These are phyloP conservation scores for Notospermus geniculatus DNA, from an alignment of 1,140 invertebrate species.

Conservation along the genomic window DNA sequence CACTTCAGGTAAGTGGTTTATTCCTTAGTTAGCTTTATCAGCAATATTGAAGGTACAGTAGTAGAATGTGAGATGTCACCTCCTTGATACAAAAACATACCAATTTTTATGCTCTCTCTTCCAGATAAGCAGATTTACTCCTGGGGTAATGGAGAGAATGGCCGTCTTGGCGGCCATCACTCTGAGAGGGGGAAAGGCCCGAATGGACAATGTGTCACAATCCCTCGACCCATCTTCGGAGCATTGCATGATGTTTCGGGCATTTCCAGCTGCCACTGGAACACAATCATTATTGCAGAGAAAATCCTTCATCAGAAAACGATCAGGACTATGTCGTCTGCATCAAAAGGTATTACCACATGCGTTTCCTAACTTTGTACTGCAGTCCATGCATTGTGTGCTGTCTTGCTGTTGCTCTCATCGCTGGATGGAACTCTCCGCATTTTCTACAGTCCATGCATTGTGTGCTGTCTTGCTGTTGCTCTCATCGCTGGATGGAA, in stretches of 20 bases:
- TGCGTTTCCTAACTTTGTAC: neutral
- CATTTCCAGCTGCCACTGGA: constrained; percentile 44
- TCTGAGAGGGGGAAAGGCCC: constrained; percentile 36
- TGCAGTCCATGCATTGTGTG: neutral
- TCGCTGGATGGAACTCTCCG: neutral
- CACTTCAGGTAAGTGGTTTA: constrained; percentile 53
- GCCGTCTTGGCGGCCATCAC: constrained; percentile 42
- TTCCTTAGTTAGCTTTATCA: too few species aligned
- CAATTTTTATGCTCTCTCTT: constrained; percentile 4
- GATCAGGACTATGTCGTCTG: constrained; percentile 3
- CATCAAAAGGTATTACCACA: neutral
- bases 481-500: too few species aligned
- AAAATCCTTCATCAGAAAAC: constrained; percentile 15
- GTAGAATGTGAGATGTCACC: neutral
- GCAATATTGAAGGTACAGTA: neutral
- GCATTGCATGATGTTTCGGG: constrained; percentile 49
- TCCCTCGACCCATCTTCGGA: constrained; percentile 53
- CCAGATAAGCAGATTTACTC: constrained; percentile 53
- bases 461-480: neutral
- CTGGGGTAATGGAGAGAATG: constrained; percentile 53
- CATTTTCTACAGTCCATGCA: neutral
- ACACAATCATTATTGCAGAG: constrained; percentile 50
- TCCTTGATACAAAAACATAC: neutral
- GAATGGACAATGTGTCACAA: constrained; percentile 34
- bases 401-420: neutral